phyloP scores from a whole-genome alignment of 2,113 vertebrate species.

The Mellivora capensis region DNA sequence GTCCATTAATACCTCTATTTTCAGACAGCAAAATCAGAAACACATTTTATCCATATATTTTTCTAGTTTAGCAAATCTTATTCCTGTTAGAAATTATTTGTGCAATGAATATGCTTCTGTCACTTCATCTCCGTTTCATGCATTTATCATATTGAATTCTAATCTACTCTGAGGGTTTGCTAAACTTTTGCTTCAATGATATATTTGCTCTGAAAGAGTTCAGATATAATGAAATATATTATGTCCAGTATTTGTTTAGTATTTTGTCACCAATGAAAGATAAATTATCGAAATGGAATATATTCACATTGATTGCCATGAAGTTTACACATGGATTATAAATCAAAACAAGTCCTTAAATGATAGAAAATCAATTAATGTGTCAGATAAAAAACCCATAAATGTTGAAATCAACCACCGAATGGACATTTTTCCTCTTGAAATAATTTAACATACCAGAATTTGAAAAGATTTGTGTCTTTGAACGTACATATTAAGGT shows the following conservation, averaged over 20 bases:
- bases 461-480: constrained; percentile 39
- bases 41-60: neutral
- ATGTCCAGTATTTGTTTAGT: constrained; percentile 30
- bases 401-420: constrained; percentile 49
- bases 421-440: constrained; percentile 33
- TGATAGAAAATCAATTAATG: constrained; percentile 69
- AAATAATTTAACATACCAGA: constrained; percentile 55
- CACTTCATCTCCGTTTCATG: constrained; percentile 14
- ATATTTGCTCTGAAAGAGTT: neutral
- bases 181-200: constrained; percentile 36
- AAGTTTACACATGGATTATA: constrained; percentile 64
- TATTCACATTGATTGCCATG: constrained; percentile 66
- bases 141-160: neutral
- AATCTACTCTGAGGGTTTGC: neutral
- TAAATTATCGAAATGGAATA: constrained; percentile 60
- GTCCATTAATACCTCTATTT: constrained; percentile 49
- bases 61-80: neutral
- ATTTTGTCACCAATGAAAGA: neutral
- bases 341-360: constrained; percentile 74
- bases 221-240: neutral
- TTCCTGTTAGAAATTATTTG: constrained; percentile 28
- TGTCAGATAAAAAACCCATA: constrained; percentile 28
- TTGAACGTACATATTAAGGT: constrained; percentile 5
- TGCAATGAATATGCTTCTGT: neutral
- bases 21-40: constrained; percentile 47